Evolutionary conservation across 1,140 invertebrate species (phyloP), one percentile per base, ranked within the genome.

Genomic region (Lutraria rhynchaena): DNA sequence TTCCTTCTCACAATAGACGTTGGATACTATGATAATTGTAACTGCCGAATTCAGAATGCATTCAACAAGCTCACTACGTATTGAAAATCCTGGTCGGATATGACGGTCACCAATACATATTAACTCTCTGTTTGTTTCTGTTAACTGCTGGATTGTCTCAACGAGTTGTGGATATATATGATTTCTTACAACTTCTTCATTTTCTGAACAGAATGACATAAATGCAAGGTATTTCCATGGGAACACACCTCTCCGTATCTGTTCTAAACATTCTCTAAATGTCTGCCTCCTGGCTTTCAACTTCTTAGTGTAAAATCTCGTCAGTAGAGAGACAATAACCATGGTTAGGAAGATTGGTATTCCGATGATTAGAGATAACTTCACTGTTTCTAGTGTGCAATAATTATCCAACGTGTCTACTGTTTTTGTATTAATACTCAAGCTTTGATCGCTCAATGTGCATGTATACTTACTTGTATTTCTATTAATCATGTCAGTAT

Each of bases 81-180:
- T 41, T 11, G 46, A 11, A 41, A 22, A 57, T 35, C 69, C 69
- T 33, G 69, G 69, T 35, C 69, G 49, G 31, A 73, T 55, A 55
- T 73, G 46, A 3, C n/a, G 17, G 51, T 73, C 69, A 17, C 69
- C 69, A 13, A 3, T 22, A 49, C 69, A 73, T 1, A 61, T 35
- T 19, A 61, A 37, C 33, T 3, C 17, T 19, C 27, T 61, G 58
- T 35, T 37, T 61, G 33, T 19, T 13, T 22, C 1, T 3, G 58
- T 61, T 35, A 35, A 22, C 17, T 35, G 3, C 2, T 15, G 7
- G 4, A 61, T 22, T 1, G 19, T 33, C 22, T 61, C 17, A 35
- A 19, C 3, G 11, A 61, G 31, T 61, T 61, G 31, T 35, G 29
- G 29, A 15, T 35, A 61, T 35, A 61, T n/a, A 3, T 61, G 19